Evolutionary conservation across 2,113 vertebrate species (phyloP).

Genomic region (Neogobius melanostomus): DNA sequence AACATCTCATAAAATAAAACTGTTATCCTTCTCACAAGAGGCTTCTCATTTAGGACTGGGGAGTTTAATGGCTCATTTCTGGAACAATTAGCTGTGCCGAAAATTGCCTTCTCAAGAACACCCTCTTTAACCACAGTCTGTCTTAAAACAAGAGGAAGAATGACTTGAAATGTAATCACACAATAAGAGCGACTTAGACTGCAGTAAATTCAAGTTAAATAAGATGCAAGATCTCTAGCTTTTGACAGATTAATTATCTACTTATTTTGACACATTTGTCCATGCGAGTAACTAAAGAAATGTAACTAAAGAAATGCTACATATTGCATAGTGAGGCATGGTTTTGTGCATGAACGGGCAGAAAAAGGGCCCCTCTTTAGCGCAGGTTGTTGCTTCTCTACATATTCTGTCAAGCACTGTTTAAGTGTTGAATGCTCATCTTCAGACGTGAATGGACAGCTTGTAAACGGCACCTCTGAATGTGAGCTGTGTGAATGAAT

Average conservation of each 20-base stretch:
- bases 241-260: too few relatives aligned
- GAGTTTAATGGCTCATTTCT: slow-evolving; percentile 4
- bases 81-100: background rate
- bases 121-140: slow-evolving; percentile 1
- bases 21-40: background rate
- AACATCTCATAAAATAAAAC: slow-evolving; percentile 5
- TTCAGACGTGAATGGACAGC: background rate
- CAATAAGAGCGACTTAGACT: background rate
- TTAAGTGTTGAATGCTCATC: background rate
- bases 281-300: too few relatives aligned
- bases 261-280: background rate
- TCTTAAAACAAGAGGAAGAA: slow-evolving; percentile 4
- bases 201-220: background rate
- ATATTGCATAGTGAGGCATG: background rate
- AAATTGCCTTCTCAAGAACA: background rate
- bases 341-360: background rate
- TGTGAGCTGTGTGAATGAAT: background rate
- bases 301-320: background rate
- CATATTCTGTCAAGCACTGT: background rate
- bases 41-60: background rate
- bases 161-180: background rate
- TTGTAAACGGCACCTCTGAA: background rate
- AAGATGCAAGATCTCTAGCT: too few relatives aligned
- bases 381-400: background rate
- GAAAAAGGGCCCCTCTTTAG: background rate